These are phyloP conservation scores for Cheirogaleus major DNA, from an alignment of 2,797 vertebrate genomes.

Conservation along the genomic window DNA sequence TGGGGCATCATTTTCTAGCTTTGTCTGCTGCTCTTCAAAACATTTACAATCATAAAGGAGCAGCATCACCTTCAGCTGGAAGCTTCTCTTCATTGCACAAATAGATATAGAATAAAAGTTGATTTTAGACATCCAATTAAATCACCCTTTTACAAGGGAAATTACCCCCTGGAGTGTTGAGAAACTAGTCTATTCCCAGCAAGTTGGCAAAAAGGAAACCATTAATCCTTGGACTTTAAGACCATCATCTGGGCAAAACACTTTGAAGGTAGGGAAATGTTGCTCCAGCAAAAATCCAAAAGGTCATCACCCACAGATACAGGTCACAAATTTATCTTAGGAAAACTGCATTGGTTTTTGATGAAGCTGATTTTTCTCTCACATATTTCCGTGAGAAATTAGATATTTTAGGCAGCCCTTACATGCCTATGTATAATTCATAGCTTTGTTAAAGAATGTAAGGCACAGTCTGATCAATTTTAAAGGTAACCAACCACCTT, in stretches of 20 bases:
- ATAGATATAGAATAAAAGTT: not conserved
- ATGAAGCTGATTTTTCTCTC: conserved; percentile 16
- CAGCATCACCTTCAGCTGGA: not conserved
- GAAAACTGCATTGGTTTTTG: not conserved
- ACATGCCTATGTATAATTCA: conserved; percentile 23
- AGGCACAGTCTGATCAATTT: not conserved
- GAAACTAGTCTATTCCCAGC: not conserved
- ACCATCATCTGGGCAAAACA: not conserved
- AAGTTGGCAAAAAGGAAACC: conserved; percentile 4
- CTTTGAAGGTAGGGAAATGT: not conserved
- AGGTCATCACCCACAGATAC: not conserved
- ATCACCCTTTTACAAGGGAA: not conserved
- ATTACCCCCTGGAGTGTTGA: not conserved
- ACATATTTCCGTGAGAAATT: conserved; percentile 37
- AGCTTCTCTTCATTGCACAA: not conserved
- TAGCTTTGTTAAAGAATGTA: not conserved
- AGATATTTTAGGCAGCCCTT: not conserved
- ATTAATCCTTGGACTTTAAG: not conserved
- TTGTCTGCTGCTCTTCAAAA: not conserved
- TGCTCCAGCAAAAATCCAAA: not conserved
- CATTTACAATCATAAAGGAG: not conserved
- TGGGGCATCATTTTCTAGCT: not conserved
- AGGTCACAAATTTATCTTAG: conserved; percentile 19
- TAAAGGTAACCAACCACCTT: conserved; percentile 29
- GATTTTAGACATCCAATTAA: conserved; percentile 36